Conservation (phyloP, 2,797 vertebrate species). For the Crocidura indochinensis region DNA sequence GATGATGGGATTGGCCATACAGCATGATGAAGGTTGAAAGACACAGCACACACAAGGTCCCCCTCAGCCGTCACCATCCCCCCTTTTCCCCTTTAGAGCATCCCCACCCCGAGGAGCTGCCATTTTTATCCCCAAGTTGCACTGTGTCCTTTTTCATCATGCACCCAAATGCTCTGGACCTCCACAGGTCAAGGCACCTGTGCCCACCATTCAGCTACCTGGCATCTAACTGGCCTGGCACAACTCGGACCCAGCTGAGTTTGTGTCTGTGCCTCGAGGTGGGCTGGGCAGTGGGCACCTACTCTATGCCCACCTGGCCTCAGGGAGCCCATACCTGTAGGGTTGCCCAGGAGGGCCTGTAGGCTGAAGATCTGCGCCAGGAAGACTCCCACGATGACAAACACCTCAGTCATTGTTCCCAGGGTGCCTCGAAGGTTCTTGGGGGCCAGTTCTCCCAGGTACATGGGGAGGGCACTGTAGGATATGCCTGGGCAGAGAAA, state of each 20-base stretch:
- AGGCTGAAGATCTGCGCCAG: slow-evolving; percentile 94
- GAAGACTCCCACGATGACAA: slow-evolving; percentile 94
- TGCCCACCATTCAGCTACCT: background rate
- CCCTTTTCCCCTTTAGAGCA: background rate
- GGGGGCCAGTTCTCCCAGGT: slow-evolving; percentile 93
- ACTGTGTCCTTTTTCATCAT: too few relatives aligned
- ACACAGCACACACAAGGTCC: fast-evolving
- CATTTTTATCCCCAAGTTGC: too few relatives aligned
- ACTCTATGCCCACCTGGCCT: background rate
- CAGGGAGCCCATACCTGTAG: slow-evolving; percentile 86
- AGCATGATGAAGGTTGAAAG: background rate
- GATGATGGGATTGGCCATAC: background rate
- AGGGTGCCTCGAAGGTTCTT: slow-evolving; percentile 92
- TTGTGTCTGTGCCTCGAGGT: fast-evolving
- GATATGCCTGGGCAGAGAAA: slow-evolving; percentile 91
- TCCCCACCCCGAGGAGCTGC: too few relatives aligned
- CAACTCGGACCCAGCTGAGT: background rate
- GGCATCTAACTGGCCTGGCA: background rate
- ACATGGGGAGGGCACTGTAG: slow-evolving; percentile 95
- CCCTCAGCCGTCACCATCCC: too few relatives aligned
- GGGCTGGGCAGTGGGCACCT: too few relatives aligned
- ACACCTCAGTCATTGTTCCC: slow-evolving; percentile 94
- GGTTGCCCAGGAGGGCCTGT: slow-evolving; percentile 92
- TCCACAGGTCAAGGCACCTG: background rate
- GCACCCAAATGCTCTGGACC: too few relatives aligned